Base-by-base conservation (phyloP, 1,140 invertebrate species). In the Solenopsis fugax region DNA sequence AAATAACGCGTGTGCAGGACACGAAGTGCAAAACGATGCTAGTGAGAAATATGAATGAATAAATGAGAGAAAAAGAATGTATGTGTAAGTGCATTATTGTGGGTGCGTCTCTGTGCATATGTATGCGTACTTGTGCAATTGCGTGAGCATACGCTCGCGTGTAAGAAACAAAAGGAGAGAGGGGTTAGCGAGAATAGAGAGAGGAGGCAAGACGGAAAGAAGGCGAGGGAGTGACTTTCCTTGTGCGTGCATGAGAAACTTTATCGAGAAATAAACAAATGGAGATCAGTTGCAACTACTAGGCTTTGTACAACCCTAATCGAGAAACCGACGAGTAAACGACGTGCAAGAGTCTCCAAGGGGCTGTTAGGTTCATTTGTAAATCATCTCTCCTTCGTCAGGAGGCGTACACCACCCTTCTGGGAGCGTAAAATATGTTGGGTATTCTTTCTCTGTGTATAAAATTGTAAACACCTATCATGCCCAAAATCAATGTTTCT, bases 331-430 rank as follows among this genome's bases (percentile, higher is more conserved):
- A 81, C 52, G 88, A 90, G 82, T 87, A 88, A 37, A 87, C 75
- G 91, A 92, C 88, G 89, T 80, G 92, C 71, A 92, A 93, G 93
- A 82, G 52, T 82, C 52, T 60, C 24, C 67, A 73, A 52, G 94
- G 94, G 93, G 93, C 92, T 93, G 94, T 93, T 82, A 82, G 95
- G 93, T 95, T 95, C 93, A 96, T 96, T 96, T 96, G 95, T 96
- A 96, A 95, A 95, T 95, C 94, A 95, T 94, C 96, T 96, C 93
- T 96, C 96, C 95, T 93, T 96, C 95, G 94, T 95, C 95, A 89
- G 92, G 93, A 95, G 93, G 80, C 45, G 69, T 94, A 95, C 95
- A 95, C 29, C 93, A 95, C 93, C 95, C 95, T 96, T 95, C 93
- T 93, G 92, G 93, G 92, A 92, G 89, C 93, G 93, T 94, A 93